Evolutionary conservation across 2,888 invertebrate genomes (phyloP).

Genomic region (Aphrophora alni): DNA sequence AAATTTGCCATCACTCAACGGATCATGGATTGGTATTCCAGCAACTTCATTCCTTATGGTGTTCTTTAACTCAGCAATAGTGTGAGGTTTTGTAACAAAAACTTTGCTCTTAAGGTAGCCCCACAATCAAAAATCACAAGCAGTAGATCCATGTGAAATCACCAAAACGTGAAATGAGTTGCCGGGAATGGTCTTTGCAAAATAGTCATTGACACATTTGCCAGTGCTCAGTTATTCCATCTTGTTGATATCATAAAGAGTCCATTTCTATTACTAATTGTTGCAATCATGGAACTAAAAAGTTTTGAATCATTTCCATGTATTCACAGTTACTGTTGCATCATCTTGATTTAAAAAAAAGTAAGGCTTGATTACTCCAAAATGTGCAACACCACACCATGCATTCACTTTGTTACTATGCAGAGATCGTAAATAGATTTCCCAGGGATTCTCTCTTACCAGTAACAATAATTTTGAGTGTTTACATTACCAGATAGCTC

Average conservation of each 20-base stretch:
- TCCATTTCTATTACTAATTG: background rate
- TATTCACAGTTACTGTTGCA: slow-evolving; percentile 24
- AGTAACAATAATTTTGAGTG: too few relatives aligned
- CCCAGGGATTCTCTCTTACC: background rate
- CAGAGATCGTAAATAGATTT: background rate
- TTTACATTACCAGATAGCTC: too few relatives aligned
- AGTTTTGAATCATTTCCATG: slow-evolving; percentile 32
- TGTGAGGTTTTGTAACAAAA: slow-evolving; percentile 16
- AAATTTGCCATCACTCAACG: background rate
- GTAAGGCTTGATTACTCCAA: slow-evolving; percentile 37
- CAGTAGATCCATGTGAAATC: slow-evolving; percentile 4
- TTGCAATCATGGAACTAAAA: slow-evolving; percentile 30
- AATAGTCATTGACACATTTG: background rate
- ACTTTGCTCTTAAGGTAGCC: slow-evolving; percentile 21
- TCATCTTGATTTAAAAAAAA: slow-evolving; percentile 34
- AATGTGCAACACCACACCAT: slow-evolving; percentile 30
- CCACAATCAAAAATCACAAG: slow-evolving; percentile 28
- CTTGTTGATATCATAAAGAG: slow-evolving; percentile 18
- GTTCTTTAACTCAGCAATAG: slow-evolving; percentile 26
- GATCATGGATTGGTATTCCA: background rate
- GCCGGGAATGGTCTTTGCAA: background rate
- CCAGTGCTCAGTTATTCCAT: slow-evolving; percentile 16
- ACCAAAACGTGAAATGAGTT: background rate
- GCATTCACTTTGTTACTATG: background rate
- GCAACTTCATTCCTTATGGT: background rate